Evolutionary conservation across 2,113 vertebrate genomes (phyloP).

Genomic region (chimpanzee (Pan troglodytes)): NHGRI_mPanTro3-v2.1_pri NC_072398.2:225071001-225071500

Average conservation of each 20-base stretch:
- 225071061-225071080: too few species aligned
- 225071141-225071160: too few species aligned
- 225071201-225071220: neutral
- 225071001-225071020: too few species aligned
- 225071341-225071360: neutral
- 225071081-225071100: too few species aligned
- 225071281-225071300: neutral
- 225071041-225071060: too few species aligned
- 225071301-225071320: neutral
- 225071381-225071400: accelerated
- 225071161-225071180: too few species aligned
- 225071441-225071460: accelerated
- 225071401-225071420: neutral
- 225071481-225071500: neutral
- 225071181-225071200: neutral
- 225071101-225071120: too few species aligned
- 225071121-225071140: too few species aligned
- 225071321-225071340: neutral
- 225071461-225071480: neutral
- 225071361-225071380: neutral
- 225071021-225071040: too few species aligned
- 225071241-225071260: neutral
- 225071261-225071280: neutral
- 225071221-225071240: neutral
- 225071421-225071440: neutral